phyloP scores from a whole-genome alignment of 2,797 vertebrate species.

The Acrocephalus scirpaceus region DNA sequence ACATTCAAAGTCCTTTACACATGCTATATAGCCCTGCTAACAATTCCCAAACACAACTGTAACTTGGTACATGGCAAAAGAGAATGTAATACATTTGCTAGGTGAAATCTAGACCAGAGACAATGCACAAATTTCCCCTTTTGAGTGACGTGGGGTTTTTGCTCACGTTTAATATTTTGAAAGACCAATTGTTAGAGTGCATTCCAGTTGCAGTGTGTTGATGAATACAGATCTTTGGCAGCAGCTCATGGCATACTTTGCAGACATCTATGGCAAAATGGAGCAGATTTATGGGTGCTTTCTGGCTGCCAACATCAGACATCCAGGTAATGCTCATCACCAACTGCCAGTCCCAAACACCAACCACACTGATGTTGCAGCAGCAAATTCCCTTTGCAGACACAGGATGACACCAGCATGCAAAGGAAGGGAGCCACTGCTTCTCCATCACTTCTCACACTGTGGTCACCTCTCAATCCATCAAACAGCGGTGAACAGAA shows the following conservation, averaged over 20 bases:
- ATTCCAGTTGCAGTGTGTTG: neutral
- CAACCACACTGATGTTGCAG: rapidly evolving
- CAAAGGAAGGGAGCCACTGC: neutral
- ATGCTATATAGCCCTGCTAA: neutral
- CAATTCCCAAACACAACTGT: neutral
- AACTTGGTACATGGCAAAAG: neutral
- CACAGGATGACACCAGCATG: neutral
- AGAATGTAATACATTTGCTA: neutral
- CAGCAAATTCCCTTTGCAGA: neutral
- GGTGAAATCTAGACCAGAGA: neutral
- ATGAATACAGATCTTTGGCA: neutral
- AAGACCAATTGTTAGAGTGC: neutral
- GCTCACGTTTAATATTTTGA: neutral
- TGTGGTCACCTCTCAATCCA: neutral
- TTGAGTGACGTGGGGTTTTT: neutral
- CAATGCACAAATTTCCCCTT: neutral
- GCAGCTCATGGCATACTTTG: neutral
- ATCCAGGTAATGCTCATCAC: neutral
- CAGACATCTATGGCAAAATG: neutral
- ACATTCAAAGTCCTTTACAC: neutral
- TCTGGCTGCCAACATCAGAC: neutral
- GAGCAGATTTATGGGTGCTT: neutral
- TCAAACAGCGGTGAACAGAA: conserved; percentile 12
- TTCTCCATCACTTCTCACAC: neutral
- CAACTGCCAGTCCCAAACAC: neutral